Base-by-base conservation (phyloP, 53 echinoderm and acorn worm species). In the Holothuria scabra region DNA sequence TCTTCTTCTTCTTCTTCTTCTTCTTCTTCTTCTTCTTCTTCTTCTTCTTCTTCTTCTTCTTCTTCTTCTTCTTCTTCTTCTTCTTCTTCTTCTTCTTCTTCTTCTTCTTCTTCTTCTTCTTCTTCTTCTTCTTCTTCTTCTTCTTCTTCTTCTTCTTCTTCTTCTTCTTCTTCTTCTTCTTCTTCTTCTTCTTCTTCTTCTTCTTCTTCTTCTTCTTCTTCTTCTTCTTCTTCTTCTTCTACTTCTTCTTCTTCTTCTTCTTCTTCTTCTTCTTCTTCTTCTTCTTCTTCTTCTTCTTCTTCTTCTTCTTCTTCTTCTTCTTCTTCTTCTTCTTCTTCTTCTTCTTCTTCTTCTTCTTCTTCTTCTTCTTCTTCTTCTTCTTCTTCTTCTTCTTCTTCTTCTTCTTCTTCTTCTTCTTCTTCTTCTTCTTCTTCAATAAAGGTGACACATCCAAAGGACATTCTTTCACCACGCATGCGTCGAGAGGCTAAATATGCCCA, bases 1-100 rank as follows among this genome's bases (percentile, higher is more conserved):
- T 74, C 75, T 12, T 74, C 75, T 32, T 74, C 75, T 32, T 74
- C 75, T 32, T 74, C 75, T 18, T 74, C 75, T 12, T 74, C 75
- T 12, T 74, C 75, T 32, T 74, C 75, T 32, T 74, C 75, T 32
- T 74, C 75, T 32, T 74, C 75, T 32, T 74, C 75, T 32, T 74
- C 48, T 32, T 74, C 75, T 19, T 67, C 67, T 19, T 67, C 67
- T 19, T 75, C 55, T 37, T 75, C 76, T 21, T 75, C 41, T 22
- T 35, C 41, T 18, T 66, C 67, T 22, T 24, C 1, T 24, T 21
- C 14, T 22, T 66, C 67, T 22, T 66, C 26, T 24, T 66, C 21
- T 24, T 19, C 21, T 14, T 66, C 20, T 22, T 24, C 20, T 14
- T 66, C 24, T 12, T 66, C 66, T n/a, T 66, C n/a, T n/a, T n/a